phyloP scores from a whole-genome alignment of 2,888 invertebrate species.

The Phyllotreta cruciferae region DNA sequence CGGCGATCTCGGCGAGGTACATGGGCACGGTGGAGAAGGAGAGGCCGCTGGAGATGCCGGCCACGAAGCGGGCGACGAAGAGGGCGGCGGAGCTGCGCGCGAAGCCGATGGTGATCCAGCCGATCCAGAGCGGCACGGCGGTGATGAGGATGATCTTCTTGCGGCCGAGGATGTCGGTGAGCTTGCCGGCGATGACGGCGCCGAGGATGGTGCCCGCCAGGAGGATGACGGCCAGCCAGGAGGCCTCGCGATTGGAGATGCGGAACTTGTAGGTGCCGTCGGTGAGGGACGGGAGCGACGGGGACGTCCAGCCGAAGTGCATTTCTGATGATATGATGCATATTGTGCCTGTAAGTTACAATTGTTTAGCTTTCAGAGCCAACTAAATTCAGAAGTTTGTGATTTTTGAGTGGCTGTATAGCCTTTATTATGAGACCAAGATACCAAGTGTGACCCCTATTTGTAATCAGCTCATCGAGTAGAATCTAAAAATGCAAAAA shows the following conservation, averaged over 20 bases:
- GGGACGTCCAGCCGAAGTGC: conserved; percentile 67
- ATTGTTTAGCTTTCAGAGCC: too few species aligned
- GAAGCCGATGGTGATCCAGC: conserved; percentile 69
- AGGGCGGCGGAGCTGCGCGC: conserved; percentile 65
- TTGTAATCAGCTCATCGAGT: too few species aligned
- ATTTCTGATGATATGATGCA: conserved; percentile 56
- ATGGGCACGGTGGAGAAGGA: conserved; percentile 62
- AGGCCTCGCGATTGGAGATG: conserved; percentile 63
- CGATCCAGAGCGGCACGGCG: conserved; percentile 67
- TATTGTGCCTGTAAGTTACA: conserved; percentile 51
- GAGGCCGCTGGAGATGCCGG: conserved; percentile 65
- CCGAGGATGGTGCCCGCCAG: conserved; percentile 70
- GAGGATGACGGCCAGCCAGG: conserved; percentile 72
- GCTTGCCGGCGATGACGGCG: conserved; percentile 68
- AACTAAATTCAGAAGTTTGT: too few species aligned
- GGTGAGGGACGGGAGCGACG: conserved; percentile 64
- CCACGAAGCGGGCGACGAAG: conserved; percentile 65
- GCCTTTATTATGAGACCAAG: too few species aligned
- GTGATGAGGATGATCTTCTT: conserved; percentile 69
- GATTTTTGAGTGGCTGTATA: too few species aligned
- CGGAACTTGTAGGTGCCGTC: conserved; percentile 62
- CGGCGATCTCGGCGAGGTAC: conserved; percentile 68
- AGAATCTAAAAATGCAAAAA: too few species aligned
- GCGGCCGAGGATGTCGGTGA: conserved; percentile 70
- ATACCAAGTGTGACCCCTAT: too few species aligned